Evolutionary conservation across 92 coral and sea anemone species (phyloP), one percentile per base, ranked within the genome.

Genomic region (Zoanthus gigantus): DNA sequence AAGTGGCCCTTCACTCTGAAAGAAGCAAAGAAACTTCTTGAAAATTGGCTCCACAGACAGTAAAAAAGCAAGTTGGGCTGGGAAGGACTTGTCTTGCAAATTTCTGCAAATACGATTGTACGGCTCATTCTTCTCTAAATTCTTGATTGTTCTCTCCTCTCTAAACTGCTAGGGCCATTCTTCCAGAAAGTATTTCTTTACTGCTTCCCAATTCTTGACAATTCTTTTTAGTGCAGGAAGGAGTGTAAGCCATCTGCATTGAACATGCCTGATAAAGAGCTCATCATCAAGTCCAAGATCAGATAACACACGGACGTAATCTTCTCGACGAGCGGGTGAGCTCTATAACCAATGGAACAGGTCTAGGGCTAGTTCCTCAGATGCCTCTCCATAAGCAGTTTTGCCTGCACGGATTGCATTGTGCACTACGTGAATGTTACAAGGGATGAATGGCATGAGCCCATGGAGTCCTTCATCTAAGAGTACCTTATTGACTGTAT

Each of bases 381-480:
- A 81, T 47, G 68, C 90, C 30, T 90, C 90, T 81, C 90, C 79
- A 81, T 86, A 90, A 18, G 69, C 46, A 78, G 72, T 58, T 7
- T 79, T 12, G 50, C 90, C 90, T 71, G 79, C 90, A 71, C 83
- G 72, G 78, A 90, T 85, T 45, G 89, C 92, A 86, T 79, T 86
- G 83, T 86, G 87, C 86, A 87, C 90, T 45, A 87, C 90, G 65
- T 86, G 90, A 74, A 90, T 61, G 78, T 90, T 86, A 46, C 90
- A 82, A 52, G 87, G 85, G 23, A 76, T 82, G 44, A 88, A 91
- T 87, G 91, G 79, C 89, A 83, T 76, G 54, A 83, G 80, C 11
- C 89, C 89, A 76, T 72, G 89, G 76, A 77, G 86, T 71, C 89
- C 88, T 65, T 75, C 58, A 9, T 57, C 77, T 65, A 75, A 28